phyloP scores from a whole-genome alignment of 2,888 invertebrate genomes.

The Ditula angustiorana region DNA sequence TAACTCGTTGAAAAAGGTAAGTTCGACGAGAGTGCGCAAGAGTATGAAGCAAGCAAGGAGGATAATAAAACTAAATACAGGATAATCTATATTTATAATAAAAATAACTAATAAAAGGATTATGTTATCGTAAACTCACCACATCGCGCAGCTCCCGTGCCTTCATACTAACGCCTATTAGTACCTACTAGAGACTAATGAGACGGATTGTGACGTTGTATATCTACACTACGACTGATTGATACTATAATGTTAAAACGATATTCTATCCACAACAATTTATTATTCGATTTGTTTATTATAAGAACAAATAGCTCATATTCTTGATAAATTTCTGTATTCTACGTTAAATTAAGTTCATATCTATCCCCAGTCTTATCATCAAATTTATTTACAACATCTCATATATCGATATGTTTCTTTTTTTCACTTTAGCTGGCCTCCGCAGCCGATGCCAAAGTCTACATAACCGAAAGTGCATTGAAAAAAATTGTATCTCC shows the following conservation, averaged over 20 bases:
- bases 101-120: not conserved
- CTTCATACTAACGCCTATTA: not conserved
- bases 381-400: constrained; percentile 59
- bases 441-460: constrained; percentile 55
- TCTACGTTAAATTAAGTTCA: constrained; percentile 44
- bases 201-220: constrained; percentile 29
- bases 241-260: constrained; percentile 29
- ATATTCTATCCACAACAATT: constrained; percentile 47
- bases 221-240: constrained; percentile 31
- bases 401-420: constrained; percentile 64
- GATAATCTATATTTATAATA: not conserved
- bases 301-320: constrained; percentile 47
- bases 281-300: constrained; percentile 46
- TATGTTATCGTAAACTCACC: constrained; percentile 15
- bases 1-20: too few relatives aligned
- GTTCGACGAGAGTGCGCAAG: too few relatives aligned
- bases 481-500: constrained; percentile 61
- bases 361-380: constrained; percentile 64
- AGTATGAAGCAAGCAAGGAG: too few relatives aligned
- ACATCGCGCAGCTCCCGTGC: constrained; percentile 12
- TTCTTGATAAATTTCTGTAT: constrained; percentile 46
- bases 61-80: too few relatives aligned
- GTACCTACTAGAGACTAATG: constrained; percentile 26
- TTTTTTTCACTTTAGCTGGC: constrained; percentile 55
- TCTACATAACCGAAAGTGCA: constrained; percentile 61